These are phyloP conservation scores for Meloidogyne hapla DNA, from an alignment of 1,140 invertebrate genomes.

Conservation along the genomic window DNA sequence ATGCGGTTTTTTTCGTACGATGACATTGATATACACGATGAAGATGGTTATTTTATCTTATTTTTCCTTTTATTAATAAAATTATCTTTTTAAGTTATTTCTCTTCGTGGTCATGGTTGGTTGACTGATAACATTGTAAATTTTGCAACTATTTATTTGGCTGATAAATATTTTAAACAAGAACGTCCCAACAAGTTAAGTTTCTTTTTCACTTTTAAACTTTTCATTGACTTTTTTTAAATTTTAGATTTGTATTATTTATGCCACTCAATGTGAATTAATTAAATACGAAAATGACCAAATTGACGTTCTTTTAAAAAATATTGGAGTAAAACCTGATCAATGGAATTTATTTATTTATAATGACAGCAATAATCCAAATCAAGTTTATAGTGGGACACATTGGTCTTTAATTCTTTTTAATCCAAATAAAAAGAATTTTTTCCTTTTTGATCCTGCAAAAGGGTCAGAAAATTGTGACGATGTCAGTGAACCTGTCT, in stretches of 20 bases:
- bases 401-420: constrained; percentile 22
- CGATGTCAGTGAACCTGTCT: background rate
- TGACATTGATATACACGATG: background rate
- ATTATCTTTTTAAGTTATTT: background rate
- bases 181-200: background rate
- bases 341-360: constrained; percentile 13
- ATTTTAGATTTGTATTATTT: constrained; percentile 8
- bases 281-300: constrained; percentile 4
- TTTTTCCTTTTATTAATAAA: background rate
- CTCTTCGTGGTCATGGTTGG: constrained; percentile 8
- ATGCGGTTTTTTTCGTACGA: background rate
- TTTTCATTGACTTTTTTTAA: background rate
- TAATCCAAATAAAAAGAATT: background rate
- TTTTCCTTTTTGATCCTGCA: constrained; percentile 12
- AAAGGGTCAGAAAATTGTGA: background rate
- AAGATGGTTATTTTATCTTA: background rate
- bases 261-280: constrained; percentile 16
- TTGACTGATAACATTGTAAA: constrained; percentile 20
- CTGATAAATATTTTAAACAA: background rate
- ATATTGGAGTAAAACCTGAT: background rate
- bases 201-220: background rate
- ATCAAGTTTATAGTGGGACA: background rate
- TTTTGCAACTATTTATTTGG: constrained; percentile 12
- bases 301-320: constrained; percentile 2
- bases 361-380: background rate